Base-by-base conservation (phyloP, 2,797 vertebrate species). In the Triplophysa bombifrons region DNA sequence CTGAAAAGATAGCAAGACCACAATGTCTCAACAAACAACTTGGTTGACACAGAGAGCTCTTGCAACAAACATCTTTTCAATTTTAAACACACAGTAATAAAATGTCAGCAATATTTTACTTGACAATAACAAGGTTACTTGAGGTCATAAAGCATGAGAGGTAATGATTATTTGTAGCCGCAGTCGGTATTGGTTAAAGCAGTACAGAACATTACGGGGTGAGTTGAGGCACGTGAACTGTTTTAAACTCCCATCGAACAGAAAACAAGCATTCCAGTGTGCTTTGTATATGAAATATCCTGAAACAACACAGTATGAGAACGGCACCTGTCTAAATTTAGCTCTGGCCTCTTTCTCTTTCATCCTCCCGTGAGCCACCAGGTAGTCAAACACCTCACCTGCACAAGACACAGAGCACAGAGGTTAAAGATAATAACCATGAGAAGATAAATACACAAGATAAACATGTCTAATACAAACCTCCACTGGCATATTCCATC, bases 401-500 rank as follows among this genome's bases (percentile, higher is more conserved):
- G 87, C 70, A 81, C 7, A 67, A 61, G 56, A 78, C 63, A 82
- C 19, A 83, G 83, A 48, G 82, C 13, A 86, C 85, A 72, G 68
- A 76, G 19, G 76, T 63, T 71, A 67, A 7, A 58, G 41, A 70
- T 22, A 13, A 63, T 34, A 20, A 53, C 56, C 50, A 38, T 20
- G 25, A 66, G 7, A 44, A 16, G 30, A 63, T 14, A 78, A 63
- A 61, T 9, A n/a, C 17, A 20, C n/a, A 5, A 66, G 56, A 63
- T 25, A 14, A 30, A 38, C 2, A 50, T 66, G 73, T n/a, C 2
- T 25, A 3, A 30, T 58, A 91, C 96, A 96, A 91, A 99, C 98
- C 98, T 91, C 98, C 98, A 60, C 98, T 99, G 86, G 98, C 97
- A 88, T 99, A 99, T 85, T 99, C 98, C 97, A 99, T 99, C 89